Base-by-base conservation (phyloP, 2,113 vertebrate species). In the Leptodactylus fuscus region DNA sequence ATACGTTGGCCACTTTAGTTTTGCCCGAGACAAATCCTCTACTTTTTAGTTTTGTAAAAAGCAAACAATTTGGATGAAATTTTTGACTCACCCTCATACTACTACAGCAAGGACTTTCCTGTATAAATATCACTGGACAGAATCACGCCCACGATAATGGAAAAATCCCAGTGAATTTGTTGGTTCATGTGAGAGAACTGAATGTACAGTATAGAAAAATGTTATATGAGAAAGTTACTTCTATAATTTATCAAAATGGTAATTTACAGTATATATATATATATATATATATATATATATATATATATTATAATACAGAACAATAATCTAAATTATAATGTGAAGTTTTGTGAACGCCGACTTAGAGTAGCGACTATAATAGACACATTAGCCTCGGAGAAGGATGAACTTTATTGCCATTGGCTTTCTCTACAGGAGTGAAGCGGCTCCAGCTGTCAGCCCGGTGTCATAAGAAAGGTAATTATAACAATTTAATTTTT, bases 401-500 rank as follows among this genome's bases (percentile, higher is more conserved):
- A n/a, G 1, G 53, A 22, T 55, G 53, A 55, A 60, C 55, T 60
- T 24, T 4, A 27, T 12, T 60, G 55, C 22, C n/a, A 60, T 27
- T 60, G 55, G 10, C 55, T 60, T 60, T 60, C 55, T 4, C 2
- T 12, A 10, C 55, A 60, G 55, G 27, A 60, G 55, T 60, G 58
- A 27, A 27, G n/a, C n/a, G 24, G 55, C 8, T 11, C 2, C 55
- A 58, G 58, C 58, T 62, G 58, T 62, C 58, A 62, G 3, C 24
- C 11, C 24, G 24, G 12, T 62, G 58, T 62, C 58, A 62, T 27
- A 62, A 62, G 58, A 29, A 62, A 62, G n/a, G 24, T 27, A 29
- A 62, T 62, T 62, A 62, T 62, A 29, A 62, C 58, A 62, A 62
- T 62, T 62, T 13, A 12, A 29, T 62, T 62, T 29, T 62, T 62